Evolutionary conservation across 2,888 invertebrate genomes (phyloP), one percentile per base, ranked within the genome.

Genomic region (Ephialtes manifestator): DNA sequence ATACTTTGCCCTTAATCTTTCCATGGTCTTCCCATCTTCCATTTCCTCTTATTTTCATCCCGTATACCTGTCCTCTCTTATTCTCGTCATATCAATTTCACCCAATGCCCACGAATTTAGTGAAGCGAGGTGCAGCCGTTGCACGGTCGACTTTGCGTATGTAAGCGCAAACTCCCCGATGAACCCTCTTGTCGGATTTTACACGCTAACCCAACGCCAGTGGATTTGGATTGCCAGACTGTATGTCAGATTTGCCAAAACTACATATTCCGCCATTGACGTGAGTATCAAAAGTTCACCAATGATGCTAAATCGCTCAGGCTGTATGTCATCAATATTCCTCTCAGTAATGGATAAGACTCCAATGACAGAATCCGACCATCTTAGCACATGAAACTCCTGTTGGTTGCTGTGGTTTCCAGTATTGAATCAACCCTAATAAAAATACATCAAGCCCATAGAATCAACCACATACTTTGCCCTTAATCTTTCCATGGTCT

Each of bases 141-240:
- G 75, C 75, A 24, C 68, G 28, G 53, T 24, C 68, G 71, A 82
- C 77, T 82, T 67, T 82, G 70, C 77, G 74, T 67, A 82, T 84
- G 78, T 72, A 68, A 82, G 82, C 84, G 72, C 67, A 60, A 84
- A 77, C 43, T 72, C 72, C 46, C 55, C 82, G 72, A 82, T 72
- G 67, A 82, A 55, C 68, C 65, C 67, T 83, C 78, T 83, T 67
- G 80, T 82, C 71, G 80, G 71, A 85, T 83, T 85, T 83, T 78
- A 58, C 80, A 85, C 82, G 74, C 76, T 70, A 80, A 83, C 86
- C 55, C 67, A 71, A 46, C 76, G 71, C n/a, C n/a, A n/a, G n/a
- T n/a, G n/a, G n/a, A n/a, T n/a, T n/a, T n/a, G n/a, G n/a, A n/a
- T n/a, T n/a, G n/a, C n/a, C n/a, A n/a, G n/a, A n/a, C n/a, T n/a